Conservation (phyloP, 2,113 vertebrate genomes). For the Etheostoma cragini region DNA sequence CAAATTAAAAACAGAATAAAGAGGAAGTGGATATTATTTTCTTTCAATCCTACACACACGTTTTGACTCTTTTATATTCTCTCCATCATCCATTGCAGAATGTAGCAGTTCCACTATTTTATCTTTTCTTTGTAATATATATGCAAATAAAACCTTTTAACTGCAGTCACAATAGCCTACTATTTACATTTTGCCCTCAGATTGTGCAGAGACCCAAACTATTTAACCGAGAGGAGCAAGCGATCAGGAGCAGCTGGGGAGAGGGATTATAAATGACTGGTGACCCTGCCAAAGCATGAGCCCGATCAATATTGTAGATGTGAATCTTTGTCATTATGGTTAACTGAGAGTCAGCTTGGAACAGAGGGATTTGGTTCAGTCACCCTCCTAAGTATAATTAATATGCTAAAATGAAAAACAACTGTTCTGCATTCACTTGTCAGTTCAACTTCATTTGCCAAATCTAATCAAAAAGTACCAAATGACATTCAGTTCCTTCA, state of each 20-base stretch:
- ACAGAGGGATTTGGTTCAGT: constrained; percentile 44
- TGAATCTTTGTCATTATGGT: constrained; percentile 69
- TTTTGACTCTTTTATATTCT: neutral
- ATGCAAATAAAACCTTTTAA: constrained; percentile 22
- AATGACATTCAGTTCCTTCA: constrained; percentile 21
- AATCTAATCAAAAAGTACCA: constrained; percentile 14
- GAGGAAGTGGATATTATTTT: constrained; percentile 33
- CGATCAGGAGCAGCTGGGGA: constrained; percentile 33
- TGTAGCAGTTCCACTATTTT: neutral
- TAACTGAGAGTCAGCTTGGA: constrained; percentile 54
- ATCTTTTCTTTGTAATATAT: constrained; percentile 17
- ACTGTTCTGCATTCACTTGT: constrained; percentile 33
- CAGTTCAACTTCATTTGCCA: constrained; percentile 43
- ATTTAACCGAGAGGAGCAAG: constrained; percentile 22
- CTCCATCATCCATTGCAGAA: neutral
- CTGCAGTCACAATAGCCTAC: constrained; percentile 3
- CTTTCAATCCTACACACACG: constrained; percentile 5
- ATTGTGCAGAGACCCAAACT: constrained; percentile 23
- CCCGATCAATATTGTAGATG: constrained; percentile 67
- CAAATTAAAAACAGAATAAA: constrained; percentile 21
- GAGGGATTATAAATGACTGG: constrained; percentile 62
- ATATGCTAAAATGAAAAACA: constrained; percentile 57
- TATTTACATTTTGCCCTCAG: neutral
- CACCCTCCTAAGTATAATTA: constrained; percentile 52
- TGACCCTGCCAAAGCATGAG: constrained; percentile 55